Percentiles rank a stretch among this genome's conserved stretches.
phyloP scores from a whole-genome alignment of 2,888 invertebrate species.

The Tuberolachnus salignus region DNA sequence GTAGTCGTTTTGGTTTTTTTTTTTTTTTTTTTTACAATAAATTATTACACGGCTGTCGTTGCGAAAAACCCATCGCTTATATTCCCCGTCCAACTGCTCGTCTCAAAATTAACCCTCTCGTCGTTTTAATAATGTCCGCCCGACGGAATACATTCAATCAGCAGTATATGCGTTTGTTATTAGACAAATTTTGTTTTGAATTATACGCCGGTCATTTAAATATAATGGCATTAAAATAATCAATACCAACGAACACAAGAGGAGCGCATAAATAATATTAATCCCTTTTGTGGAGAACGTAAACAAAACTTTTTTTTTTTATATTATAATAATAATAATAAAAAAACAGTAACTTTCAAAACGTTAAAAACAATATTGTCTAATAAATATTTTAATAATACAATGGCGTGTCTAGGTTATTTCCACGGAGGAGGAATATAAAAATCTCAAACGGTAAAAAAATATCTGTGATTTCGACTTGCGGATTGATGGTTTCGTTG shows the following conservation, averaged over 20 bases:
- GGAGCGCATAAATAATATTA: background rate
- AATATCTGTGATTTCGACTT: no score
- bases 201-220: background rate
- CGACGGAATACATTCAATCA: conserved; percentile 14
- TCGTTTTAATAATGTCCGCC: background rate
- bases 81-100: background rate
- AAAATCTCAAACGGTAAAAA: no score
- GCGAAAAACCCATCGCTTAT: background rate
- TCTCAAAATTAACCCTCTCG: background rate
- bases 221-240: conserved; percentile 20
- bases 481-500: no score
- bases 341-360: background rate
- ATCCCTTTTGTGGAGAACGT: background rate
- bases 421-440: no score
- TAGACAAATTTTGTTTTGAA: conserved; percentile 1
- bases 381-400: no score
- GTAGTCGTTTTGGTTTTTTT: background rate
- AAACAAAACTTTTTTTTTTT: background rate
- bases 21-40: background rate
- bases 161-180: conserved; percentile 7
- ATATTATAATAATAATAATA: background rate
- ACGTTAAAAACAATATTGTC: no score
- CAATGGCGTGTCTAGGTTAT: no score
- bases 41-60: background rate
- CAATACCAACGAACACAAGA: background rate